Conservation (phyloP, 1,140 invertebrate species). For the Drosophila willistoni region DNA sequence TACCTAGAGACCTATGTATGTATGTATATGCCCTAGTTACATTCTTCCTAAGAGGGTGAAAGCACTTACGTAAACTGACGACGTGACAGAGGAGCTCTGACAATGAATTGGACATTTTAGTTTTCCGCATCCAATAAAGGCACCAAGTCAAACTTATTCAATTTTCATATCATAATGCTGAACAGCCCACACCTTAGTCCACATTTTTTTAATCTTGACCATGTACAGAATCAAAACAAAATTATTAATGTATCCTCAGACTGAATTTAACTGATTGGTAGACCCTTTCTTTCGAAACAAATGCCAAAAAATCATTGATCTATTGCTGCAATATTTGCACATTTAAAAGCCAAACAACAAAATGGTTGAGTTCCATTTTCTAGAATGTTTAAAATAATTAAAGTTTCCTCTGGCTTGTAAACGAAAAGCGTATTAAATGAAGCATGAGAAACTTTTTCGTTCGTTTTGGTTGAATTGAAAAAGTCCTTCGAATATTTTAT, state of each 20-base stretch:
- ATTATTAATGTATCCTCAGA: no score
- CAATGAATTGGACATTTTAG: background rate
- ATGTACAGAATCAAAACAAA: no score
- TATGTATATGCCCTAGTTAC: background rate
- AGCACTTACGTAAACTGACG: slow-evolving; percentile 3
- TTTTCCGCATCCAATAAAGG: background rate
- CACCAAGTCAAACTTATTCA: background rate
- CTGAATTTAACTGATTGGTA: no score
- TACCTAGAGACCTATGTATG: background rate
- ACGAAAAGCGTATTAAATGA: slow-evolving; percentile 16
- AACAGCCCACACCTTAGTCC: no score
- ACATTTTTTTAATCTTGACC: no score
- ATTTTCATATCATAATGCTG: background rate
- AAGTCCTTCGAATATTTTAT: slow-evolving; percentile 26
- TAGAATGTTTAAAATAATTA: slow-evolving; percentile 2
- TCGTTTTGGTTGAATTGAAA: slow-evolving; percentile 41
- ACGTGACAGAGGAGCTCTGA: slow-evolving; percentile 1
- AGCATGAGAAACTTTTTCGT: slow-evolving; percentile 31
- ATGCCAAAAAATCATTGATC: no score
- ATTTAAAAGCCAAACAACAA: no score
- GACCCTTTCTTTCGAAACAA: no score
- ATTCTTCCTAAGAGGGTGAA: slow-evolving; percentile 13
- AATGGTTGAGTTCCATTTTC: background rate
- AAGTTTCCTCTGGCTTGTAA: background rate
- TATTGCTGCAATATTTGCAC: no score